Percentiles rank a stretch among this genome's conserved stretches.
phyloP scores from a whole-genome alignment of 2,888 invertebrate genomes.

The Eilema sororculum region DNA sequence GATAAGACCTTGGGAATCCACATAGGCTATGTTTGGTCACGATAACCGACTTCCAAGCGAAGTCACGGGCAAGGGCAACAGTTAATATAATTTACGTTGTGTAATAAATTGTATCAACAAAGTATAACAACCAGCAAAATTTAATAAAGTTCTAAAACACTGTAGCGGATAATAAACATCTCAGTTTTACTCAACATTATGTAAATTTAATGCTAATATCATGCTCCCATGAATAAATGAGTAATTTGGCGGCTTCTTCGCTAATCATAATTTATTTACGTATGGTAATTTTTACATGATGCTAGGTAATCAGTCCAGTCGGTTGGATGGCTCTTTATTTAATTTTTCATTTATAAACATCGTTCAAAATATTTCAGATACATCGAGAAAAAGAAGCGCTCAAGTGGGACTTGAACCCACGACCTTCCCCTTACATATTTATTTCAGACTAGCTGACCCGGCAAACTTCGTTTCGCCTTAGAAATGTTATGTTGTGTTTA shows the following conservation, averaged over 20 bases:
- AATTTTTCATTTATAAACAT: no score
- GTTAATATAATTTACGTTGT: background rate
- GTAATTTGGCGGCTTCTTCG: slow-evolving; percentile 7
- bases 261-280: slow-evolving; percentile 13
- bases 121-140: background rate
- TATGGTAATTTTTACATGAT: background rate
- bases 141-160: background rate
- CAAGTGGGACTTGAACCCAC: no score
- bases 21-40: no score
- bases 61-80: no score
- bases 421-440: no score
- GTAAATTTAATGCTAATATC: slow-evolving; percentile 15
- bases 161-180: slow-evolving; percentile 5
- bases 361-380: no score
- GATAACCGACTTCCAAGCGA: no score
- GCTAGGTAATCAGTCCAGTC: background rate
- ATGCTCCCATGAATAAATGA: slow-evolving; percentile 14
- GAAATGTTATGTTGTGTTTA: no score
- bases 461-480: no score
- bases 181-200: slow-evolving; percentile 5
- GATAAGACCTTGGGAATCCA: no score
- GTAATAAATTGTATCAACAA: background rate
- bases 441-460: no score
- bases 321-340: background rate
- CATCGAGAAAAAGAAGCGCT: no score